Evolutionary conservation across 2,888 invertebrate genomes (phyloP), one percentile per base, ranked within the genome.

Genomic region (Agapostemon virescens): DNA sequence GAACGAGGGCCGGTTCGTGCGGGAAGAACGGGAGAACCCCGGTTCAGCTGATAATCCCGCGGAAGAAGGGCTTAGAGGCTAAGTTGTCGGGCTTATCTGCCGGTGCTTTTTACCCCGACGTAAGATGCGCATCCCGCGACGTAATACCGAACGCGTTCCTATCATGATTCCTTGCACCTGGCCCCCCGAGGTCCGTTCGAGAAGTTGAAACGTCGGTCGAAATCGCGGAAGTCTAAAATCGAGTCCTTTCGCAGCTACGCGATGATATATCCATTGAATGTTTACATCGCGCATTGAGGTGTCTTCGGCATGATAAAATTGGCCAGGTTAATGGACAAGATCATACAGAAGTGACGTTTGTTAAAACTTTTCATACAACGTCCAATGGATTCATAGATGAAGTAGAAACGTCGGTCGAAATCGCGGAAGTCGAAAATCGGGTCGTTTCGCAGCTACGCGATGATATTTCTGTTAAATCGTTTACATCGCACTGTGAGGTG

Each of bases 11-110:
- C 64, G 36, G 63, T 33, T n/a, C 63, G 79, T 66, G 63, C 26
- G 74, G 55, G 73, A 70, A 72, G 72, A 83, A 78, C 64, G 77
- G 64, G 79, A 74, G 77, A 82, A 83, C 74, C 82, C 61, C 71
- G 77, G 77, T 83, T 81, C 75, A 85, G 85, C 84, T 84, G 88
- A 88, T 88, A 89, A 89, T 89, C 88, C 87, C 77, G 76, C 85
- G 89, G 85, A 89, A 86, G 88, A 85, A 84, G 76, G 86, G 85
- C 88, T 89, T 84, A 89, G 87, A 80, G 74, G 84, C 83, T 83
- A 87, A 88, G 86, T 87, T 85, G 84, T 75, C 81, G 80, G 73
- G 86, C 85, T 89, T 86, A 86, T 85, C 87, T 74, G 75, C 63
- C 84, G 81, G 69, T 78, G 83, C 82, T 88, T 88, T 86, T 87